Evolutionary conservation across 2,888 invertebrate species (phyloP), one percentile per base, ranked within the genome.

Genomic region (Chalcis sispes): DNA sequence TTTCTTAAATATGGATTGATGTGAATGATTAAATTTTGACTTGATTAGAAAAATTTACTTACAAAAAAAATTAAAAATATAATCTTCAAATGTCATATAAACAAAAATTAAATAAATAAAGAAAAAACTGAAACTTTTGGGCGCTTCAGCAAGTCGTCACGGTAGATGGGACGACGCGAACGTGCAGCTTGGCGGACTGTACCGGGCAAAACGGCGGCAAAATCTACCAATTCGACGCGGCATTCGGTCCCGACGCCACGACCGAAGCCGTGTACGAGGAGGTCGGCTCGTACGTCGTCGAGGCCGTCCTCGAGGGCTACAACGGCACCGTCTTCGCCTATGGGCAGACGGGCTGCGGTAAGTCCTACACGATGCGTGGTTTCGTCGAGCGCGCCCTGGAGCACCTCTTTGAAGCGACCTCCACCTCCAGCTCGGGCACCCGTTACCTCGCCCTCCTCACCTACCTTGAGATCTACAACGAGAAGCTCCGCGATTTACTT

Each of bases 291-390:
- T 86, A 88, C n/a, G 81, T 88, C 25, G 88, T 88, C 18, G 89
- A 94, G 91, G 95, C 95, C 77, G 95, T 96, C 0, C 91, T 96
- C 71, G 96, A 97, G 85, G 97, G 97, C 0, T 97, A 97, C 90
- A 97, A 97, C 90, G 95, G 95, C 20, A 97, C 97, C 0, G 95
- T 97, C 67, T 97, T 97, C 88, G 97, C 97, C 0, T 97, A 97
- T 86, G 97, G 97, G 0, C 97, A 97, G 89, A 97, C 96, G 0
- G 96, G 97, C 0, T 96, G 96, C 86, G 97, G 97, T 0, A 97
- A 97, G 87, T 95, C 96, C 0, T 95, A 94, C 86, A 95, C 96
- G 13, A 79, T 79, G 79, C 95, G 96, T 86, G 96, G 94, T 0
- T 93, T 95, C 79, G 94, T 95, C 81, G 94, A 94, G 5, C 91